Evolutionary conservation across 2,888 invertebrate genomes (phyloP).

Genomic region (Dasypogon diadema): DNA sequence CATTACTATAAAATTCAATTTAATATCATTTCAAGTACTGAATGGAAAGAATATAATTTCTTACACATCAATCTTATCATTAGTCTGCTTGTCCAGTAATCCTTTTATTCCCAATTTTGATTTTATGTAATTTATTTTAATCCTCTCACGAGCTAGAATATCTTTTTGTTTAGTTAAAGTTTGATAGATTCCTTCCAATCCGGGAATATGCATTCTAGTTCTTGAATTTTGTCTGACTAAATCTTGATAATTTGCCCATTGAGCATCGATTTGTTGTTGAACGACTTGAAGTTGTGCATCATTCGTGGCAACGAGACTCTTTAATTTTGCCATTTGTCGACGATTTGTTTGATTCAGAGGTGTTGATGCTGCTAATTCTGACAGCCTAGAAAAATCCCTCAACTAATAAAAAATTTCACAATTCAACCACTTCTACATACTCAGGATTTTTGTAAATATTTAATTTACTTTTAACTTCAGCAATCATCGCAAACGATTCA

Average conservation of each 20-base stretch:
- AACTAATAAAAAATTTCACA: not conserved
- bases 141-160: conserved; percentile 73
- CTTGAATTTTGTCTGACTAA: conserved; percentile 68
- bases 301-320: conserved; percentile 78
- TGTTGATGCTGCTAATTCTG: conserved; percentile 61
- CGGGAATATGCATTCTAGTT: conserved; percentile 70
- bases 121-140: conserved; percentile 67
- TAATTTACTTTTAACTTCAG: conserved; percentile 66
- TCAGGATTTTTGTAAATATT: conserved; percentile 65
- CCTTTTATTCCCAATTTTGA: conserved; percentile 63
- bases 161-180: conserved; percentile 81
- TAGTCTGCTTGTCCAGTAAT: not conserved
- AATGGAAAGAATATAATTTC: not conserved
- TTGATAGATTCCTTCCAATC: conserved; percentile 83
- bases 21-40: not conserved
- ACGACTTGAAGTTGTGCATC: conserved; percentile 81
- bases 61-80: conserved; percentile 21
- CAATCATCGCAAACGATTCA: conserved; percentile 68
- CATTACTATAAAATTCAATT: conserved; percentile 58
- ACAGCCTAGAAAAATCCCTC: conserved; percentile 60
- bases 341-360: conserved; percentile 64
- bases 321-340: conserved; percentile 76
- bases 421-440: conserved; percentile 59
- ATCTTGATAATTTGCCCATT: conserved; percentile 79
- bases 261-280: conserved; percentile 78